These are phyloP conservation scores for Xylota sylvarum DNA, from an alignment of 2,888 invertebrate species.

Conservation along the genomic window DNA sequence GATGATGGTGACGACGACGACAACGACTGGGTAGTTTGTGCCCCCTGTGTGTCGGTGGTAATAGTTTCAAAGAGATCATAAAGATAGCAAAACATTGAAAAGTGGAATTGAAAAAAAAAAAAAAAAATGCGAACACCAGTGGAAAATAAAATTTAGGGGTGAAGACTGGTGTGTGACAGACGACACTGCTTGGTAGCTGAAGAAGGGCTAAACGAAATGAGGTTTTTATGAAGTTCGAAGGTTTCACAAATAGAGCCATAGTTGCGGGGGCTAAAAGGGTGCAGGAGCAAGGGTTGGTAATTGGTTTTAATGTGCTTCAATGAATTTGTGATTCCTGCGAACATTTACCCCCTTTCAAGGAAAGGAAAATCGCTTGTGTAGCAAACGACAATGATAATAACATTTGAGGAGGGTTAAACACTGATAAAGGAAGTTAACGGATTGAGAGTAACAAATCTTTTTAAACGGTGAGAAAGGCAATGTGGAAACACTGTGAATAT, in stretches of 20 bases:
- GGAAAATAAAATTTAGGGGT: conserved; percentile 42
- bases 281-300: conserved; percentile 44
- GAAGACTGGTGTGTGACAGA: conserved; percentile 21
- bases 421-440: conserved; percentile 25
- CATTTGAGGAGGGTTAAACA: neutral
- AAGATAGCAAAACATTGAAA: conserved; percentile 44
- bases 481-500: neutral
- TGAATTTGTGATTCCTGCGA: conserved; percentile 38
- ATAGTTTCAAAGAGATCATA: conserved; percentile 62
- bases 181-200: conserved; percentile 1
- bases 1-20: conserved; percentile 19
- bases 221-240: conserved; percentile 67
- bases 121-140: neutral
- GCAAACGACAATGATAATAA: conserved; percentile 36
- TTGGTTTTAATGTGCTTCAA: conserved; percentile 61
- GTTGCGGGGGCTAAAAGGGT: conserved; percentile 3
- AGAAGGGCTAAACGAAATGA: conserved; percentile 57
- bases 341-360: neutral
- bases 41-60: conserved; percentile 33
- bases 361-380: conserved; percentile 35
- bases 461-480: neutral
- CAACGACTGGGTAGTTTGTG: conserved; percentile 10
- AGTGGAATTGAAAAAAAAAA: conserved; percentile 25
- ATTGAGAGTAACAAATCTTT: conserved; percentile 30
- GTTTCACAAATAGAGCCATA: conserved; percentile 48